Evolutionary conservation across 2,797 vertebrate genomes (phyloP).

Genomic region (Loris lydekkerianus): DNA sequence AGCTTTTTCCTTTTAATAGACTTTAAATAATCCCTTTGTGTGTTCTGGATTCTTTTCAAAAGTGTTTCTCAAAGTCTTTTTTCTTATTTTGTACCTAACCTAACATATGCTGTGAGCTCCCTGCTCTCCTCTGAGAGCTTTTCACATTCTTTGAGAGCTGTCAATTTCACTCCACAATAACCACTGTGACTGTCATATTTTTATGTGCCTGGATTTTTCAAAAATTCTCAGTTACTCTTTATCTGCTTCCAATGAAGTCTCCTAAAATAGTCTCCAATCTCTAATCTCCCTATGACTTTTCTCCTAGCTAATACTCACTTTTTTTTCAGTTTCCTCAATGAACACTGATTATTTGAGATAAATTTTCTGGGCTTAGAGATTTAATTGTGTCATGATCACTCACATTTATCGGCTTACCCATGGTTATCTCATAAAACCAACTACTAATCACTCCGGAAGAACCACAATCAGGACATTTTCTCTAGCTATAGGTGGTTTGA

Average conservation of each 20-base stretch:
- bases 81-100: constrained; percentile 18
- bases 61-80: constrained; percentile 44
- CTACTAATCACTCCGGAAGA: neutral
- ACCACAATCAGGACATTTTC: neutral
- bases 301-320: constrained; percentile 4
- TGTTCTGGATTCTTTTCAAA: constrained; percentile 62
- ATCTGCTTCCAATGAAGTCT: constrained; percentile 24
- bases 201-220: constrained; percentile 8
- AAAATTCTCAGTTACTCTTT: constrained; percentile 29
- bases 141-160: constrained; percentile 55
- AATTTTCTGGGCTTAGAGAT: neutral
- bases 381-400: constrained; percentile 26
- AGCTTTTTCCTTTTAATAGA: constrained; percentile 38
- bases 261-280: constrained; percentile 48
- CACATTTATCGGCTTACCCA: neutral
- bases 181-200: constrained; percentile 55
- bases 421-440: constrained; percentile 2
- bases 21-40: constrained; percentile 64
- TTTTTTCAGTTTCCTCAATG: constrained; percentile 33
- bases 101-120: neutral
- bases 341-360: neutral
- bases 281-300: constrained; percentile 39
- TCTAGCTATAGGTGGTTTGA: neutral
- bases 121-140: constrained; percentile 30
- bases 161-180: constrained; percentile 16